Percentiles rank a stretch among this genome's conserved stretches.
phyloP scores from a whole-genome alignment of 2,797 vertebrate species.

The Sciaenops ocellatus region DNA sequence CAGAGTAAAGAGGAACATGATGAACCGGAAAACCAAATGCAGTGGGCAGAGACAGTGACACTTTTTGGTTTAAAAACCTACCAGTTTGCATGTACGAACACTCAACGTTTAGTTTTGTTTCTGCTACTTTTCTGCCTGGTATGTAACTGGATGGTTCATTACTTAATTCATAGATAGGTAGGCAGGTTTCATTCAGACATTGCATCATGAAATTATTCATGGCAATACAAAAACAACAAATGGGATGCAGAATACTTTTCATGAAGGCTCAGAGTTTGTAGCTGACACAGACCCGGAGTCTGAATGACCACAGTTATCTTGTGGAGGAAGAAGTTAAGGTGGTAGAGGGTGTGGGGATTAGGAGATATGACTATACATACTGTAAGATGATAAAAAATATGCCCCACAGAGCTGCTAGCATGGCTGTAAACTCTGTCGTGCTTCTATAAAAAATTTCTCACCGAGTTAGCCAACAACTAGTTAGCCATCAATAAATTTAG shows the following conservation, averaged over 20 bases:
- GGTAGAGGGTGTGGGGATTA: no score
- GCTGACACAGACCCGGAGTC: background rate
- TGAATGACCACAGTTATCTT: no score
- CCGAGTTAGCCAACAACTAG: background rate
- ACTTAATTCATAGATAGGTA: background rate
- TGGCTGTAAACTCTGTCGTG: background rate
- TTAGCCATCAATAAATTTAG: background rate
- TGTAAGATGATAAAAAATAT: no score
- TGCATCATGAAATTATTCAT: no score
- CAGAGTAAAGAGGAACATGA: conserved; percentile 5
- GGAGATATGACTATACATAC: no score
- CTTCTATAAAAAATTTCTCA: background rate
- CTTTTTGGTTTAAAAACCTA: background rate
- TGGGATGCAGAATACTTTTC: no score
- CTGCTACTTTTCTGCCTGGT: background rate
- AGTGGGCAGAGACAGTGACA: background rate
- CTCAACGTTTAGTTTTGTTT: background rate
- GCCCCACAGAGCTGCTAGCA: background rate
- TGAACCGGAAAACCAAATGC: background rate
- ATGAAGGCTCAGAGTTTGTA: background rate
- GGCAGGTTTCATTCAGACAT: no score
- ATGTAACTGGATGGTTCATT: background rate
- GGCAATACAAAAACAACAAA: no score
- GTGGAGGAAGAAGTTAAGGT: no score
- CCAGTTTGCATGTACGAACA: background rate